Base-by-base conservation (phyloP, 2,888 invertebrate species). In the Athalia rosae region DNA sequence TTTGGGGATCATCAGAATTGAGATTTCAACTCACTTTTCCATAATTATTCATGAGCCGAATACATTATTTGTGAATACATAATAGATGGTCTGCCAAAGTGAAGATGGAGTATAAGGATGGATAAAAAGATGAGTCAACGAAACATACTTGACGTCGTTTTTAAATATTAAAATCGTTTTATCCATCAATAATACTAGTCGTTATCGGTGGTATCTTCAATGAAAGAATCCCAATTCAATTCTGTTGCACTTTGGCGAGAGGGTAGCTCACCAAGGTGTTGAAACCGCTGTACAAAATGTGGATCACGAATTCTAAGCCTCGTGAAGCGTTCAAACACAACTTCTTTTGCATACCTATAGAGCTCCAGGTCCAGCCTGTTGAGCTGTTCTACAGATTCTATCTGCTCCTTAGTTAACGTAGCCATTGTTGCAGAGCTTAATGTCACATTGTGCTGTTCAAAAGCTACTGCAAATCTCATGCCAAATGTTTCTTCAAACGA, bases 401-500 rank as follows among this genome's bases (percentile, higher is more conserved):
- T 91, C 89, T 97, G 96, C 79, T 94, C 92, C 0, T 94, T 91
- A 53, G 94, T 94, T 79, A 98, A 92, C 79, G 95, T 94, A 13
- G 95, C 94, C 85, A 97, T 93, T 74, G 96, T 96, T 76, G 95
- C 93, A 81, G 95, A 95, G 28, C 97, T 96, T 80, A 97, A 94
- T 0, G 98, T 98, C 79, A 95, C 94, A 90, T 98, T 98, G 90
- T 97, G 96, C 90, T 98, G 98, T 85, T 96, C 95, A 90, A 98
- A 97, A 74, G 96, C 95, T 85, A 97, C 94, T 79, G 95, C 95
- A 90, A 97, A 98, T 80, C 96, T 93, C 86, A 98, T 92, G 90
- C 96, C 96, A 89, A 98, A 98, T 13, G 97, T 97, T 90, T 96
- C 96, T 88, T 98, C 98, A 89, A 98, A 98, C 83, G 98, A 95